These are phyloP conservation scores for Chelon labrosus DNA, from an alignment of 2,797 vertebrate species.

Conservation along the genomic window DNA sequence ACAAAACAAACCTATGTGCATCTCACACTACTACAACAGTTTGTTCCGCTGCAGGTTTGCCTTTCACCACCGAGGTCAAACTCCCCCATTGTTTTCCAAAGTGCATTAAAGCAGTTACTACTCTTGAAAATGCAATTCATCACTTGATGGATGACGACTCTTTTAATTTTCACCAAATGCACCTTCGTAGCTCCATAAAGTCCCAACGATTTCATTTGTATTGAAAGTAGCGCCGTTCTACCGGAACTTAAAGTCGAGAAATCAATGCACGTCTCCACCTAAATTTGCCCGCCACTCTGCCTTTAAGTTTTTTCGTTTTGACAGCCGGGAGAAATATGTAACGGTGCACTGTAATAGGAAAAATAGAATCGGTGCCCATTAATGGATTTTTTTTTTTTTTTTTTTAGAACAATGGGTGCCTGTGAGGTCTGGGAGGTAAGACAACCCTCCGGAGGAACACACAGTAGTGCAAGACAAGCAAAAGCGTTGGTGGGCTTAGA, in stretches of 20 bases:
- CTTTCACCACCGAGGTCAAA: slow-evolving; percentile 50
- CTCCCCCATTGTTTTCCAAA: slow-evolving; percentile 67
- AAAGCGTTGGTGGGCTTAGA: slow-evolving; percentile 1
- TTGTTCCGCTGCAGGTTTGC: slow-evolving; percentile 31
- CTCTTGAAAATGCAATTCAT: slow-evolving; percentile 61
- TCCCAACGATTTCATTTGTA: slow-evolving; percentile 61
- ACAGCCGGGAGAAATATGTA: slow-evolving; percentile 63
- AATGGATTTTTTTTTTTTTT: slow-evolving; percentile 54
- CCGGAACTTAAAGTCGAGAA: slow-evolving; percentile 54
- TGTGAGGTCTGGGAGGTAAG: slow-evolving; percentile 40
- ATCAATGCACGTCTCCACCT: slow-evolving; percentile 62
- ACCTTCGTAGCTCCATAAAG: slow-evolving; percentile 52
- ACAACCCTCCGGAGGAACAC: slow-evolving; percentile 39
- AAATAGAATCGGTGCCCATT: slow-evolving; percentile 50
- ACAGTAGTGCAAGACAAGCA: neutral
- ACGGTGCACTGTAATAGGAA: slow-evolving; percentile 34
- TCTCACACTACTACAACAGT: neutral
- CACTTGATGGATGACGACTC: slow-evolving; percentile 72
- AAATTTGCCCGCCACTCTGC: slow-evolving; percentile 50
- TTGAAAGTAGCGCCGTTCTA: slow-evolving; percentile 55
- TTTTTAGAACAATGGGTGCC: slow-evolving; percentile 56
- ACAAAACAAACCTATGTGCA: no score
- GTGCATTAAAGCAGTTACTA: slow-evolving; percentile 64
- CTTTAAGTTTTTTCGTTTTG: slow-evolving; percentile 60
- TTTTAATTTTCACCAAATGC: slow-evolving; percentile 64